phyloP scores from a whole-genome alignment of 30 jellyfish, hydroid and myxozoan species.

The Sanderia malayensis region DNA sequence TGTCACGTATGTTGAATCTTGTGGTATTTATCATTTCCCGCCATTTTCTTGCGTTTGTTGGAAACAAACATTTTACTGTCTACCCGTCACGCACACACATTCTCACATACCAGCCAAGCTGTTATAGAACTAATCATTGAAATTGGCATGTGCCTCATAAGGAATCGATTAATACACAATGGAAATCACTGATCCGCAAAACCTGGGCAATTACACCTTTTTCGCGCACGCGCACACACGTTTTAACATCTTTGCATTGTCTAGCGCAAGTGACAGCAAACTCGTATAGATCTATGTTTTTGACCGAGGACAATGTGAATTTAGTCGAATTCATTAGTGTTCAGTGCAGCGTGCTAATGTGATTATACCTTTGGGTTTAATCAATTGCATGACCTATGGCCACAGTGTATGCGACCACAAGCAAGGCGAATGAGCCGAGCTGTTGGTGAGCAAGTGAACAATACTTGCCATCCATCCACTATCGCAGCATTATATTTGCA shows the following conservation, averaged over 20 bases:
- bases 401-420: conserved; percentile 43
- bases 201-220: neutral
- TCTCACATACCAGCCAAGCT: no score
- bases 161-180: neutral
- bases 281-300: no score
- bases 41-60: no score
- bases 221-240: neutral
- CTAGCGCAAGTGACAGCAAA: neutral
- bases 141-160: no score
- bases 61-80: no score
- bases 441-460: neutral
- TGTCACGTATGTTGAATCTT: no score
- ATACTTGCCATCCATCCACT: neutral
- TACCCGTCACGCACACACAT: no score
- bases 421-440: conserved; percentile 45
- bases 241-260: neutral
- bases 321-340: conserved; percentile 12
- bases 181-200: neutral
- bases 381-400: conserved; percentile 53
- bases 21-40: no score
- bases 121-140: no score
- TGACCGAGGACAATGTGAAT: conserved; percentile 36
- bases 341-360: conserved; percentile 47
- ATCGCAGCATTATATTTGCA: neutral
- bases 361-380: conserved; percentile 16